Evolutionary conservation across 2,113 vertebrate genomes (phyloP).

Genomic region (Bubo scandiacus): DNA sequence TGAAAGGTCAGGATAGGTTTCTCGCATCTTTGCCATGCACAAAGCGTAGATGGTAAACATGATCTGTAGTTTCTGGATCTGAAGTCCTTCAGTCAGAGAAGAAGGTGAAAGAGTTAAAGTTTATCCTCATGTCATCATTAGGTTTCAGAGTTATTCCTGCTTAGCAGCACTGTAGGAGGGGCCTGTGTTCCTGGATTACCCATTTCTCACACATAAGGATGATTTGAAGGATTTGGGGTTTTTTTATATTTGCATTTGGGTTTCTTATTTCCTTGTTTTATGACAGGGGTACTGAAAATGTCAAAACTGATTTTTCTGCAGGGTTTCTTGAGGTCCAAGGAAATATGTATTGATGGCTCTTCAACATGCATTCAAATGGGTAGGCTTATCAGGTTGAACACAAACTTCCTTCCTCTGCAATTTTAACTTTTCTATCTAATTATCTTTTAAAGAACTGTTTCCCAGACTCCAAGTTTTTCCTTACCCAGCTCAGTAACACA

Average conservation of each 20-base stretch:
- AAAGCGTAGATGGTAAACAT: accelerated
- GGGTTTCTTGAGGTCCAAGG: background rate
- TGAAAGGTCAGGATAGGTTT: background rate
- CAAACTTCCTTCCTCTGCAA: background rate
- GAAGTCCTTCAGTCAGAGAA: background rate
- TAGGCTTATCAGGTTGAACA: background rate
- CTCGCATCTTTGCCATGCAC: background rate
- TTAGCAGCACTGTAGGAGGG: background rate
- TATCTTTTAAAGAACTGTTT: background rate
- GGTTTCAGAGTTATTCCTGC: background rate
- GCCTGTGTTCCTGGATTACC: background rate
- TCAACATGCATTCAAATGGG: background rate
- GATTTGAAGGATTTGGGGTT: background rate
- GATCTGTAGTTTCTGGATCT: background rate
- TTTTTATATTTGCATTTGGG: background rate
- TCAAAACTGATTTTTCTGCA: background rate
- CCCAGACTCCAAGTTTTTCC: background rate
- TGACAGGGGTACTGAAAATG: background rate
- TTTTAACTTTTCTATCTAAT: slow-evolving; percentile 8
- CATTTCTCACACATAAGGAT: background rate
- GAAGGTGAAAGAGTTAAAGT: background rate
- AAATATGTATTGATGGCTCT: background rate
- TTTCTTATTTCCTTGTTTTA: background rate
- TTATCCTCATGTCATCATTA: background rate
- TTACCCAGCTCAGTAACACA: background rate